These are phyloP conservation scores for Phrynosoma blainvillii DNA, from an alignment of 2,113 vertebrate species.

Conservation along the genomic window DNA sequence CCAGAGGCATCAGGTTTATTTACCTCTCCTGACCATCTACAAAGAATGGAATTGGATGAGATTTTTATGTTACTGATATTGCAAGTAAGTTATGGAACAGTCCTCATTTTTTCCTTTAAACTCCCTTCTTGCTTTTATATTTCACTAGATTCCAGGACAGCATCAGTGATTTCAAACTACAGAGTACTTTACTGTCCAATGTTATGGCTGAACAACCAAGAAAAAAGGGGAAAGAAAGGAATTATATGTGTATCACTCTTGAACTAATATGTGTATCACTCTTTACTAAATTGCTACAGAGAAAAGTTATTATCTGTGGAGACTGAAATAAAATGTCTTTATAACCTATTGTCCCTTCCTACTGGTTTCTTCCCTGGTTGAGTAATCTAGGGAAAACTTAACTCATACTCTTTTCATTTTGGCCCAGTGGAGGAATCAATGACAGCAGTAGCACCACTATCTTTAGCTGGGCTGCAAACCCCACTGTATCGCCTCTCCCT, in stretches of 20 bases:
- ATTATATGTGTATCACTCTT: conserved; percentile 1
- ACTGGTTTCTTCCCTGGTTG: conserved; percentile 19
- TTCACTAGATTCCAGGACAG: not conserved
- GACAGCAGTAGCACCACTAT: too few relatives aligned
- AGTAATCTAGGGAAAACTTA: not conserved
- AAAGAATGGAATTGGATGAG: not conserved
- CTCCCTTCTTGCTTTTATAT: not conserved
- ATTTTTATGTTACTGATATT: not conserved
- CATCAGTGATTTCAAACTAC: conserved; percentile 18
- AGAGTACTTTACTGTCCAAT: conserved; percentile 28
- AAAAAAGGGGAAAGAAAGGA: not conserved
- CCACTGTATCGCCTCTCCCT: too few relatives aligned
- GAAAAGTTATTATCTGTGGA: conserved; percentile 41
- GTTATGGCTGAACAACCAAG: conserved; percentile 26
- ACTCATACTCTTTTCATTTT: not conserved
- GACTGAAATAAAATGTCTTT: conserved; percentile 39
- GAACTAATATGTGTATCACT: conserved; percentile 6
- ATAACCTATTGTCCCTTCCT: conserved; percentile 15
- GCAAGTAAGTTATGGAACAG: not conserved
- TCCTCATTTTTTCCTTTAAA: not conserved
- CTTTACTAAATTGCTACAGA: not conserved
- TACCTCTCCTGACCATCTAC: not conserved
- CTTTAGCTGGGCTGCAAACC: too few relatives aligned
- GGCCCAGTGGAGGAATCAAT: not conserved
- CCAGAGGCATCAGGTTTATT: not conserved